These are phyloP conservation scores for Puma concolor DNA, from an alignment of 2,113 vertebrate species.

Conservation along the genomic window DNA sequence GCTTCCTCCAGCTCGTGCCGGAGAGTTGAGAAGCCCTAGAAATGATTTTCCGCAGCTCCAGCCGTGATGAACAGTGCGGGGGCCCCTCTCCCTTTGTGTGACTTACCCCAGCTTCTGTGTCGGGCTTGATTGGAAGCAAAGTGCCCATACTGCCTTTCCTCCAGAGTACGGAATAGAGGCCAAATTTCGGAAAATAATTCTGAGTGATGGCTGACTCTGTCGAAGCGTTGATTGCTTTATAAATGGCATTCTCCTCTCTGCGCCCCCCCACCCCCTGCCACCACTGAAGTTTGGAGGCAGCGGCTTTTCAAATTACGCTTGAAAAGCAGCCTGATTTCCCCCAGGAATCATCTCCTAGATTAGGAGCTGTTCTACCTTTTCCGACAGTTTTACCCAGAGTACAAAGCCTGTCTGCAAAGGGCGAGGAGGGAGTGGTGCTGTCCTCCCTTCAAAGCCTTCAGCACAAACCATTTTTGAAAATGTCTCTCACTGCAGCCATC, in stretches of 20 bases:
- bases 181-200: constrained; percentile 69
- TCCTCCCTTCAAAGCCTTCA: constrained; percentile 11
- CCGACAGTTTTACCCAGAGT: constrained; percentile 61
- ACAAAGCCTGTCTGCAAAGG: constrained; percentile 62
- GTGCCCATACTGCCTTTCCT: constrained; percentile 57
- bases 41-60: constrained; percentile 53
- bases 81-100: constrained; percentile 42
- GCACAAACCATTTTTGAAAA: background rate
- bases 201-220: constrained; percentile 64
- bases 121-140: constrained; percentile 63
- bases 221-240: constrained; percentile 72
- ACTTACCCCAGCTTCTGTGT: constrained; percentile 23
- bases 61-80: constrained; percentile 39
- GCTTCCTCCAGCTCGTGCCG: background rate
- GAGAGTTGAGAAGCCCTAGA: constrained; percentile 21
- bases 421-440: background rate
- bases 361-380: constrained; percentile 70
- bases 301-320: constrained; percentile 75
- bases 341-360: constrained; percentile 74
- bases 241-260: constrained; percentile 64
- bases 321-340: constrained; percentile 80
- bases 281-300: constrained; percentile 73
- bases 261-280: background rate
- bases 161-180: constrained; percentile 66
- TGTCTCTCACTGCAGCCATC: background rate